Evolutionary conservation across 30 jellyfish, hydroid and myxozoan genomes (phyloP), one percentile per base, ranked within the genome.

Genomic region (Aurelia aurita complex sp. Pacific): DNA sequence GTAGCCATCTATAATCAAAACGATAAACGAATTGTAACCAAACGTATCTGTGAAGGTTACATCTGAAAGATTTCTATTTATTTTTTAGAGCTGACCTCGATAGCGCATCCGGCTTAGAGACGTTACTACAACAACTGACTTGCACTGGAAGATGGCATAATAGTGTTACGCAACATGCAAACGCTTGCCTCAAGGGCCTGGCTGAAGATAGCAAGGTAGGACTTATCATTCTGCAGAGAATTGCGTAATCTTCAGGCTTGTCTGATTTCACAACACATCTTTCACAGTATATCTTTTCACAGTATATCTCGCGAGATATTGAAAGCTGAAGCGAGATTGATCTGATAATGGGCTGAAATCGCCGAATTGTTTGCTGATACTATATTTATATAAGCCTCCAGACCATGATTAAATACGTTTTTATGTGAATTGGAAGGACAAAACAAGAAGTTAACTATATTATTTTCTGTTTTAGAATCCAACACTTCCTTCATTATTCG

Each of bases 81-180:
- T 38, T 64, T 9, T 23, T 13, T 43, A 90, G 97, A 54, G 94
- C 91, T 53, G 98, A 91, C 78, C 84, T 91, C 12, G 96, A 85
- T 35, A 67, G 96, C 3, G 98, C 98, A 11, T 84, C 98, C 2
- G 98, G 93, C 14, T 85, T 91, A 18, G 98, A 91, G 52, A 77
- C 79, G 23, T 67, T 79, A 65, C 51, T 91, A 76, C 79, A 79
- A 59, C 88, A 69, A 55, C 70, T 91, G 43, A 76, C 89, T 29
- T 71, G 96, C 63, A 79, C 88, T 35, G 82, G 87, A 18, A 78
- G 36, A 38, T 91, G 98, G 98, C 88, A 77, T 43, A 73, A 78
- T 19, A 63, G 86, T 50, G 85, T 91, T 42, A 80, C 96, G 9
- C 69, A 79, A 57, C 98, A 91, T 38, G 92, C 98, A 32, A 91